Base-by-base conservation (phyloP, 2,797 vertebrate species). In the Halcyon leucocephala region DNA sequence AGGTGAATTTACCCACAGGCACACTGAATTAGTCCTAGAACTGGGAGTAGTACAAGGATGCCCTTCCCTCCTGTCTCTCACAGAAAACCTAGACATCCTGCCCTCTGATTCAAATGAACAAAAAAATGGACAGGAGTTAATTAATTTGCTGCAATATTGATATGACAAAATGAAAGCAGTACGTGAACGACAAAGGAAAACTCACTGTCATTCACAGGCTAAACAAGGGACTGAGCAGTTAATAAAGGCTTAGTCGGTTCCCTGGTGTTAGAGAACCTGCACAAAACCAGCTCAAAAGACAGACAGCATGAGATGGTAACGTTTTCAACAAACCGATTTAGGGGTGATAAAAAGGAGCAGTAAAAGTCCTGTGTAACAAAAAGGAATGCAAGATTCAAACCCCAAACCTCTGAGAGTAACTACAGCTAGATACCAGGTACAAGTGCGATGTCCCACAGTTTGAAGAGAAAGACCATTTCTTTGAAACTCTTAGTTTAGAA, bases 81-180 rank as follows among this genome's bases (percentile, higher is more conserved):
- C 48, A 79, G 88, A 66, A 96, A 92, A 39, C 29, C 52, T n/a
- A 57, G 65, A 28, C 64, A 90, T 49, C 29, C 52, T 93, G 83
- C 60, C 70, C 86, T 90, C 46, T 6, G 64, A 80, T 82, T 82
- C n/a, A 86, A 79, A 92, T 22, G 54, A 96, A 91, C 42, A 85
- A 88, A 94, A 92, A 93, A 76, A 48, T 28, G 88, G 95, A 67
- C 60, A 67, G 41, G 41, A 92, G 60, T 90, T 94, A 94, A 96
- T 95, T 95, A 95, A 97, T 96, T 96, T 90, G 80, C 86, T 90
- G 86, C 71, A 89, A 73, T 86, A 84, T 80, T 82, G 90, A 80
- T 93, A 95, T 58, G 91, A 93, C 91, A 93, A 90, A 96, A 96
- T 90, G 81, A 96, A 96, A 95, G 83, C 55, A 82, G 78, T n/a